Percentiles rank a stretch among this genome's conserved stretches.
Conservation (phyloP, 2,797 vertebrate species). For the Cygnus olor region DNA sequence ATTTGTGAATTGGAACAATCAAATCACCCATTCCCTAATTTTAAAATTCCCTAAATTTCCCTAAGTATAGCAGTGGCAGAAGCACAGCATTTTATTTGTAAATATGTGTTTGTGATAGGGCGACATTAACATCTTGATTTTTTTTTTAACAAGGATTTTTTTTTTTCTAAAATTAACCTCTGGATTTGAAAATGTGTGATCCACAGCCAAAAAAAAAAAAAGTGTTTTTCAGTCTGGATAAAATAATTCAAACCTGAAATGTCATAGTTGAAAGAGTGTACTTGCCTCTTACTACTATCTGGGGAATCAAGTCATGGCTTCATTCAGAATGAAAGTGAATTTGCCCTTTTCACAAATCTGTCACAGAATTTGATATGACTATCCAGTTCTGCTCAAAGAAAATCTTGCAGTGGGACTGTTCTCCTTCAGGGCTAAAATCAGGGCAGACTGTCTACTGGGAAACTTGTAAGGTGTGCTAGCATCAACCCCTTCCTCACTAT, state of each 20-base stretch:
- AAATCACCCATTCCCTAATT: not conserved
- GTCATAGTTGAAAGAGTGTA: not conserved
- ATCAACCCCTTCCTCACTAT: not conserved
- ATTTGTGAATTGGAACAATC: not conserved
- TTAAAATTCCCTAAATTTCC: not conserved
- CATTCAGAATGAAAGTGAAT: not conserved
- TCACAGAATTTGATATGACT: not conserved
- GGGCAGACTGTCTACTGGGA: not conserved
- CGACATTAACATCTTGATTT: not conserved
- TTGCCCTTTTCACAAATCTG: not conserved
- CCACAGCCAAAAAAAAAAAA: not conserved
- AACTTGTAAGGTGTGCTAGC: not conserved
- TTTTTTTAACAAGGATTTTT: not conserved
- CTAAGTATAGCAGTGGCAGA: not conserved
- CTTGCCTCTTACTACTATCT: not conserved
- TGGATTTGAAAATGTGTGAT: not conserved
- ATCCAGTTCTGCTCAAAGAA: not conserved
- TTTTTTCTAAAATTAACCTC: constrained; percentile 13
- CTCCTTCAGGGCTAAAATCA: not conserved
- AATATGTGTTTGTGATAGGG: not conserved
- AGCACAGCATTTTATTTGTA: not conserved
- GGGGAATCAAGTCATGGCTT: not conserved
- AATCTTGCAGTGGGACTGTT: not conserved
- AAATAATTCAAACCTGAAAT: constrained; percentile 36
- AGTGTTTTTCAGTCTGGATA: not conserved